phyloP scores from a whole-genome alignment of 2,113 vertebrate genomes.

The Eublepharis macularius region DNA sequence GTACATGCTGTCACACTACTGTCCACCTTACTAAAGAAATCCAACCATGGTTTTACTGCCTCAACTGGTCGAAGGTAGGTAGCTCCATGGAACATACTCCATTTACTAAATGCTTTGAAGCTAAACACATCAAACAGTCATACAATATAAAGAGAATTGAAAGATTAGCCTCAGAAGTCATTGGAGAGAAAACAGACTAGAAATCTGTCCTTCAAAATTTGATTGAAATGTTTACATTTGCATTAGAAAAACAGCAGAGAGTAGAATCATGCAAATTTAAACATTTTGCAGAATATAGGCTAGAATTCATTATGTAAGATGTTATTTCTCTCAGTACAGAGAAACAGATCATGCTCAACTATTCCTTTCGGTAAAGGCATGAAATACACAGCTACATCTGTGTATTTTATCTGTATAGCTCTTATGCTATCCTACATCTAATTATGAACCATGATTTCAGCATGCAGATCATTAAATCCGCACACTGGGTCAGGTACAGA shows the following conservation, averaged over 20 bases:
- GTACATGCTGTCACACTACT: no score
- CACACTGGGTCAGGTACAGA: no score
- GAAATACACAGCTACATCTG: not conserved
- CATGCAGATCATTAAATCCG: no score
- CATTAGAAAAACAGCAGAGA: not conserved
- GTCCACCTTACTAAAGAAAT: no score
- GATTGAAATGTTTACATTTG: not conserved
- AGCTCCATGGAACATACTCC: no score
- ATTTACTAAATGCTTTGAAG: not conserved
- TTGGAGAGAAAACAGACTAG: not conserved
- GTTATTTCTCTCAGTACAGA: not conserved
- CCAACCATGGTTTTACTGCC: no score
- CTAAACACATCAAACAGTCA: not conserved
- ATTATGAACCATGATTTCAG: no score
- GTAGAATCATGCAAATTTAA: not conserved
- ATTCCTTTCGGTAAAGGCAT: not conserved
- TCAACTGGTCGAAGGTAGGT: no score
- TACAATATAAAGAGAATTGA: not conserved
- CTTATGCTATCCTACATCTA: no score
- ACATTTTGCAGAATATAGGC: not conserved
- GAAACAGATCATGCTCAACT: not conserved
- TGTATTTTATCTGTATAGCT: no score
- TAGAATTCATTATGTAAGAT: no score
- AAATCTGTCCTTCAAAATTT: not conserved
- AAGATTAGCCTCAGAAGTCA: not conserved